Evolutionary conservation across 1,140 invertebrate species (phyloP), one percentile per base, ranked within the genome.

Genomic region (Meloidogyne exigua): DNA sequence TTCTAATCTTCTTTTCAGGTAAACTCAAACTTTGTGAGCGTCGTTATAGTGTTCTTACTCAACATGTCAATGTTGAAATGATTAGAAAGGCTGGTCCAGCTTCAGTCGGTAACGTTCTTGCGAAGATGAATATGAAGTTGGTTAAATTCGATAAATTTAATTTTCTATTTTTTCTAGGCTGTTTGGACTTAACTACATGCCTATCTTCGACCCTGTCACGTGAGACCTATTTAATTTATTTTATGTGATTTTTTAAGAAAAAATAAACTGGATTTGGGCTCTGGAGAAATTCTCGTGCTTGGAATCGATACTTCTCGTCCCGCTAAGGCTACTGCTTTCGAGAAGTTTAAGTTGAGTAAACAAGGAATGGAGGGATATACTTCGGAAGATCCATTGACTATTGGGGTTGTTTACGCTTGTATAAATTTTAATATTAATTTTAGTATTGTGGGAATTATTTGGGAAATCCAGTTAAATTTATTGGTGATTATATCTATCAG

Each of bases 101-200:
- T n/a, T 77, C 78, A 25, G 32, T 70, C 32, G 36, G 62, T 7
- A 79, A 79, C 39, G 70, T 79, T 23, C 36, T 80, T 21, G 42
- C 44, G 26, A 79, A 79, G n/a, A 79, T 79, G 57, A 79, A 79
- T 42, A 71, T 78, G 68, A 79, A 79, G 69, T 67, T 39, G 4
- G 4, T 39, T 39, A 39, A 39, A 4, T 39, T 39, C 0, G 10
- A 39, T 39, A 10, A 39, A 7, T 39, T 0, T 9, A 39, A 39
- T 39, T 7, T 10, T 39, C 9, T 39, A 21, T 72, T 64, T 1
- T 73, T 66, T 73, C 26, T 65, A 73, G 72, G 57, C 23, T 79
- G 0, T 69, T 64, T 62, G 78, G 78, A 18, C 44, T 80, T 21
- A 79, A 79, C 39, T 79, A 79, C 44, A 63, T 67, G 42, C 76